These are phyloP conservation scores for Paradisaea rubra DNA, from an alignment of 2,113 vertebrate species.

Conservation along the genomic window DNA sequence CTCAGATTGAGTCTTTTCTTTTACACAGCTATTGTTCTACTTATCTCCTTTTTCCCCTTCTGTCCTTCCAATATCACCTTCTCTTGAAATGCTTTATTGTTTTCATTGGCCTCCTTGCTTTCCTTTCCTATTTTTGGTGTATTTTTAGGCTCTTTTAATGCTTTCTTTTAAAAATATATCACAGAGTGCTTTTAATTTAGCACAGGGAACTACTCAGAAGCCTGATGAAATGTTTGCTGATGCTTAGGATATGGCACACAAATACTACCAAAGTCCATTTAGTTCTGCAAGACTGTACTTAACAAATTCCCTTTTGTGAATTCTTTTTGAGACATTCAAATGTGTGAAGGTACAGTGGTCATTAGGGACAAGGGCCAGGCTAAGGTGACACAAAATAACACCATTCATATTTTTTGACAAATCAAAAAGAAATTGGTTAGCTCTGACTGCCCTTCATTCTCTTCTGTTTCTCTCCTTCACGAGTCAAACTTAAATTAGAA, in stretches of 20 bases:
- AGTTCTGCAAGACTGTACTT: neutral
- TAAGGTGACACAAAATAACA: neutral
- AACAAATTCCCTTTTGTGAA: conserved; percentile 1
- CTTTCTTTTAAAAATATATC: neutral
- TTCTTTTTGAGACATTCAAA: neutral
- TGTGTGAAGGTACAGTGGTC: neutral
- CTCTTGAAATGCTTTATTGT: neutral
- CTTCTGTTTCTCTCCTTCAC: neutral
- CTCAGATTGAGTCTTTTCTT: neutral
- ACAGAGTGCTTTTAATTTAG: neutral
- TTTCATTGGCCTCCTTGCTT: neutral
- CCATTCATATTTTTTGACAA: neutral
- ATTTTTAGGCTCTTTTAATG: neutral
- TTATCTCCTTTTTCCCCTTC: neutral
- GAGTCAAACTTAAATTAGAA: neutral
- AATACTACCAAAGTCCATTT: conserved; percentile 16
- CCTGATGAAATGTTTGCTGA: neutral
- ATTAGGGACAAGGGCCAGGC: neutral
- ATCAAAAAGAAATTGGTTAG: neutral
- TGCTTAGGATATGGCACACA: neutral
- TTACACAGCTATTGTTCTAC: neutral
- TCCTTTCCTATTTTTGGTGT: neutral
- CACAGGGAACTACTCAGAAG: neutral
- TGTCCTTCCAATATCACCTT: neutral
- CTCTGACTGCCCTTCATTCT: neutral